Base-by-base conservation (phyloP, 2,888 invertebrate genomes). In the Poecilobothrus nobilitatus region DNA sequence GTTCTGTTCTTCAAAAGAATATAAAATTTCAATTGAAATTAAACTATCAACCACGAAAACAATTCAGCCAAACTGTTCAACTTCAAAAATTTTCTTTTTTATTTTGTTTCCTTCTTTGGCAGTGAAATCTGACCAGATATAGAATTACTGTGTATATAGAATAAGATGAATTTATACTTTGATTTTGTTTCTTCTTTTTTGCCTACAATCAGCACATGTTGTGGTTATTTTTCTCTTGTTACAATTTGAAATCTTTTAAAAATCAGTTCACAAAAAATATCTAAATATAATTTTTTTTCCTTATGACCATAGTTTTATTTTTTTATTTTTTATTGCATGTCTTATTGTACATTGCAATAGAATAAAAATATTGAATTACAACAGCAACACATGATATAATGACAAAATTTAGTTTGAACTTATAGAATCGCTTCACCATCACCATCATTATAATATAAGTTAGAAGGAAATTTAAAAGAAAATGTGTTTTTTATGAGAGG, bases 201-300 rank as follows among this genome's bases (percentile, higher is more conserved):
- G 33, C 65, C 65, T 22, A 34, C 33, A 34, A 34, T 65, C 65
- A 65, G 65, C 65, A 65, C 15, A 65, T 65, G 65, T 65, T 65
- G 65, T 18, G 65, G 65, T 65, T 65, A 18, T 27, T 27, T 27
- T 27, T 33, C 9, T 20, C 33, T 65, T 65, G 53, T 53, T 53
- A 53, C 53, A 53, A 53, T 18, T 27, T 53, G 53, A 53, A 53
- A 53, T 53, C 53, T 53, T 53, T 18, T 53, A 3, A 15, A 53
- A 53, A 53, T 9, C 53, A 53, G 2, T 53, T 53, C 15, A 37
- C 15, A 53, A 53, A 18, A 53, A 37, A 37, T 37, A 10, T 37
- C 53, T 3, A 53, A 53, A 53, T 53, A 18, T 53, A 15, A 53
- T 53, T 53, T 53, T n/a, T 3, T 53, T 12, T 53, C 53, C 53